Evolutionary conservation across 2,113 vertebrate genomes (phyloP), one percentile per base, ranked within the genome.

Genomic region (Peucedramus taeniatus): DNA sequence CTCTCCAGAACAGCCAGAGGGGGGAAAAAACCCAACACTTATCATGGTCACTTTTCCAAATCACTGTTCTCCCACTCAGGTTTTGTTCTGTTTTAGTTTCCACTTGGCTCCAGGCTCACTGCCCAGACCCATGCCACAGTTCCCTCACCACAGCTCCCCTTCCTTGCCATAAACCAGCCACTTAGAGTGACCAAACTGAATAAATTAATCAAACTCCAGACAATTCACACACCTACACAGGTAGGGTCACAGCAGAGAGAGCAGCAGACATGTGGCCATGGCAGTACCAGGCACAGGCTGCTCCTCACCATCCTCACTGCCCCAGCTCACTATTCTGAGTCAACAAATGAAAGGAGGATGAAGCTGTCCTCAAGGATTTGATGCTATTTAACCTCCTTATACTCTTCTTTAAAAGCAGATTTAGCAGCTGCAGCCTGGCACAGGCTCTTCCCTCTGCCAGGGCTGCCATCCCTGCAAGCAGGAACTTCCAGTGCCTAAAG

Each of bases 281-380:
- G 68, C 9, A 7, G n/a, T 11, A 20, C 51, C 30, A 30, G 27
- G 57, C 51, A 57, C 76, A 8, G 23, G 72, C 33, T 86, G 89
- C 81, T 89, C 45, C 45, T 87, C 79, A 42, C 27, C 74, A 44
- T 37, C 83, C 63, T 78, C 15, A 20, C 83, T 65, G 77, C 69
- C 47, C 3, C 10, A 77, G 64, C 49, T 92, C 74, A 83, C 91
- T 90, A 74, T 33, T 61, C 88, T 26, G 27, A 96, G 69, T 66
- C 92, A 94, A 87, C 64, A 92, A 83, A 83, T 24, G 64, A 95
- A 94, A 53, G 60, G 54, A 28, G 10, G 33, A 83, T 77, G 44
- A 91, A 84, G 71, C 21, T 53, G 74, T 77, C 18, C 2, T 77
- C 66, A 39, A 64, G 40, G n/a, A 95, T 74, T 83, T 72, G 23